Evolutionary conservation across 2,797 vertebrate genomes (phyloP).

Genomic region (Catamblyrhynchus diadema): DNA sequence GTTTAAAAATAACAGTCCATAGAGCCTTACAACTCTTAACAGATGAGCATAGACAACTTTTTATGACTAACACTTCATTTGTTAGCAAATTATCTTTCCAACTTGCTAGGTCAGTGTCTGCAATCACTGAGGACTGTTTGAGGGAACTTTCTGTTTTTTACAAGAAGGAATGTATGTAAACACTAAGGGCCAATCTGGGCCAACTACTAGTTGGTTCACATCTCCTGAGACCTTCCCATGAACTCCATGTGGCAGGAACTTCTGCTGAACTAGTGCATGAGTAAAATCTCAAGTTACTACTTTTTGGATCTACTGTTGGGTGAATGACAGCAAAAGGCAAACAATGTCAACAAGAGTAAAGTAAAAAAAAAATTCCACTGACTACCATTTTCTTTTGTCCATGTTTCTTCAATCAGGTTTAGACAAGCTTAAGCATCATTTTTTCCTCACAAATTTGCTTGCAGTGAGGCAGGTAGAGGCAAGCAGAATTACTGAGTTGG

Average conservation of each 20-base stretch:
- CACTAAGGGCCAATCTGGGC: not conserved
- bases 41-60: not conserved
- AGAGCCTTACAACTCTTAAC: not conserved
- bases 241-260: not conserved
- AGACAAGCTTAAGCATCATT: not conserved
- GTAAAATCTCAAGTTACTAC: constrained; percentile 22
- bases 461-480: not conserved
- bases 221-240: not conserved
- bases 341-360: not conserved
- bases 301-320: not conserved
- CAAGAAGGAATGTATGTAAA: not conserved
- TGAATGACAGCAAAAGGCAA: not conserved
- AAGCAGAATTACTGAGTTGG: not conserved
- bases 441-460: not conserved
- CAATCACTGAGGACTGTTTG: not conserved
- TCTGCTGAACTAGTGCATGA: not conserved
- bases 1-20: not conserved
- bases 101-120: not conserved
- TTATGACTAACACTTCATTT: not conserved
- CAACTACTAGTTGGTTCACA: not conserved
- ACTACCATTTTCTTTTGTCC: constrained; percentile 15
- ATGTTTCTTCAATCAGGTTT: constrained; percentile 4
- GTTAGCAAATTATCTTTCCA: not conserved
- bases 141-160: not conserved
- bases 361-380: not conserved